phyloP scores from a whole-genome alignment of 1,140 invertebrate species.

The Reticulitermes speratus region DNA sequence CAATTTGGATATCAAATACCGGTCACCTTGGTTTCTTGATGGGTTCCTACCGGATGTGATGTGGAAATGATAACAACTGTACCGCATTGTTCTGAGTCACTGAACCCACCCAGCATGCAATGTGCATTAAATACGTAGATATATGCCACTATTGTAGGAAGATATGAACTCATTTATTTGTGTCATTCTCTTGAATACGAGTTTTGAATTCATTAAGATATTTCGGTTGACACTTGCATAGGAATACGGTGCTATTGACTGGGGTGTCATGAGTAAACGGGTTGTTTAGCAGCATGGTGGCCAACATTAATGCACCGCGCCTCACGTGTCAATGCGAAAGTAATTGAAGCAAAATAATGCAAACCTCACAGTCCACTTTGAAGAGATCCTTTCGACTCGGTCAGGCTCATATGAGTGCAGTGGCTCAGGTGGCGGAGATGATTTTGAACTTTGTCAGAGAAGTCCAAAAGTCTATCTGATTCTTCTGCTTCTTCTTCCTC shows the following conservation, averaged over 20 bases:
- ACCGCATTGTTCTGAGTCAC: neutral
- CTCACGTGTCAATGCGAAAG: neutral
- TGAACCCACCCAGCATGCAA: neutral
- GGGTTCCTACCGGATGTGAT: too few relatives aligned
- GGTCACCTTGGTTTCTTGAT: too few relatives aligned
- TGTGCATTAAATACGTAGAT: neutral
- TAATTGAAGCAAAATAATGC: too few relatives aligned
- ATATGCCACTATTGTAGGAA: neutral
- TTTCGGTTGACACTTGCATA: neutral
- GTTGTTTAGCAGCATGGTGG: too few relatives aligned
- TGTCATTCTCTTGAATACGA: neutral
- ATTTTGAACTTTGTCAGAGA: too few relatives aligned
- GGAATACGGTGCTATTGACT: neutral
- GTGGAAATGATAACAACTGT: too few relatives aligned
- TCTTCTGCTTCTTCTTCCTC: too few relatives aligned
- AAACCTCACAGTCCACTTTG: neutral
- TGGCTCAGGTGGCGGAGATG: too few relatives aligned
- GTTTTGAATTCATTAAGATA: neutral
- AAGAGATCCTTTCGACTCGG: neutral
- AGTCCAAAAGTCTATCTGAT: too few relatives aligned
- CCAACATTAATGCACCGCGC: too few relatives aligned
- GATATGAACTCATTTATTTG: neutral
- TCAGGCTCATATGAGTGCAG: too few relatives aligned
- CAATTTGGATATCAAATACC: too few relatives aligned
- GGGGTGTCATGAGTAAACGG: neutral